Evolutionary conservation across 1,140 invertebrate genomes (phyloP), one percentile per base, ranked within the genome.

Genomic region (Caenorhabditis remanei): DNA sequence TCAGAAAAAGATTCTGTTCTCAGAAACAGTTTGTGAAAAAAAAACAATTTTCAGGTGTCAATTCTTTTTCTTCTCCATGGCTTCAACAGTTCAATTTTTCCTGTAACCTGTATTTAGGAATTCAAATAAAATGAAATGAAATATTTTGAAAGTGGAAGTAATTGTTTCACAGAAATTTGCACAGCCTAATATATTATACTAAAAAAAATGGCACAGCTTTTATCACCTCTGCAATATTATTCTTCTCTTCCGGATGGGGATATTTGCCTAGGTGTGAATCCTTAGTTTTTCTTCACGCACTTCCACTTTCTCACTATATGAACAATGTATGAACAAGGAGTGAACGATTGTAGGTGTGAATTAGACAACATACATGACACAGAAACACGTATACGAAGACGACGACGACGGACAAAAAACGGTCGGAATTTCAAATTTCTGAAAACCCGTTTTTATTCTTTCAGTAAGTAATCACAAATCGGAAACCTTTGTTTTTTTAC

Each of bases 271-370:
- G 61, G 61, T 63, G 61, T 19, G 21, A 32, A 63, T 63, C 61
- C 61, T 32, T 16, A 53, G 5, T 16, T 14, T 16, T 53, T 11
- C 9, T 14, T 63, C 14, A 32, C 61, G 32, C 61, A 58, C 50
- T 58, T 8, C 24, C 63, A 71, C 43, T 71, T 71, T 71, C 65
- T n/a, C 65, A 71, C 65, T n/a, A 71, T 46, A 71, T 71, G 65
- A 71, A 71, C 61, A 63, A 63, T 63, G 65, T 71, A 71, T 43
- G 40, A 79, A 79, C 46, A 79, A 79, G 19, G 43, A 24, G 46
- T 14, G 71, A 79, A 79, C 65, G 19, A 71, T 21, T 71, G 65
- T 7, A 71, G 65, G 65, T 71, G 65, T 71, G 65, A 71, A 71
- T 65, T 11, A 41, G 32, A 41, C 61, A 19, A 46, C 24, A 65